These are phyloP conservation scores for Halyomorpha halys DNA, from an alignment of 1,140 invertebrate genomes.

Conservation along the genomic window DNA sequence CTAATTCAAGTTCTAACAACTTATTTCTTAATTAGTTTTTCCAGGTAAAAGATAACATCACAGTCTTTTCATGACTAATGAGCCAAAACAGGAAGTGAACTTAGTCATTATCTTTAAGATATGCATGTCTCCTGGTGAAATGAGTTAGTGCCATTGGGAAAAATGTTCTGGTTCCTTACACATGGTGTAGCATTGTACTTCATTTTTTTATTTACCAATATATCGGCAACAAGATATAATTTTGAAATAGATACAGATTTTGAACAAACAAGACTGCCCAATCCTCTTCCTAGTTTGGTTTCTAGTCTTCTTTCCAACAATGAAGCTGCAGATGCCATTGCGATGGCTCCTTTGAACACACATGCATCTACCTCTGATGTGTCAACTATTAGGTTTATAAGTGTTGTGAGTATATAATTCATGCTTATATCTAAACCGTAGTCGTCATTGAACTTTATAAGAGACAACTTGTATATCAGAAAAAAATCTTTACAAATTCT, in stretches of 20 bases:
- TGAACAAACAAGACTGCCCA: not conserved
- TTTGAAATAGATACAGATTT: not conserved
- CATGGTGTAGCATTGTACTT: not conserved
- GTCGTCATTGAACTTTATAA: too few relatives aligned
- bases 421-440: too few relatives aligned
- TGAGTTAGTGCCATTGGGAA: too few relatives aligned
- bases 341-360: not conserved
- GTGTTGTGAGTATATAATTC: conserved; percentile 6
- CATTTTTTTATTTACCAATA: too few relatives aligned
- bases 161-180: conserved; percentile 2
- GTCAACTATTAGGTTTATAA: conserved; percentile 1
- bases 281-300: conserved; percentile 8
- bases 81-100: not conserved
- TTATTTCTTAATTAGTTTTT: too few relatives aligned
- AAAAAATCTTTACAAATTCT: too few relatives aligned
- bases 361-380: not conserved
- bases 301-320: not conserved
- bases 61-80: not conserved
- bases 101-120: not conserved
- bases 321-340: not conserved
- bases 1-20: too few relatives aligned
- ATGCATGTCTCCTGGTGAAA: too few relatives aligned
- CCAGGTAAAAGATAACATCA: too few relatives aligned
- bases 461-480: too few relatives aligned
- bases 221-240: too few relatives aligned